Evolutionary conservation across 2,113 vertebrate genomes (phyloP), one percentile per base, ranked within the genome.

Genomic region (Stegostoma tigrinum): DNA sequence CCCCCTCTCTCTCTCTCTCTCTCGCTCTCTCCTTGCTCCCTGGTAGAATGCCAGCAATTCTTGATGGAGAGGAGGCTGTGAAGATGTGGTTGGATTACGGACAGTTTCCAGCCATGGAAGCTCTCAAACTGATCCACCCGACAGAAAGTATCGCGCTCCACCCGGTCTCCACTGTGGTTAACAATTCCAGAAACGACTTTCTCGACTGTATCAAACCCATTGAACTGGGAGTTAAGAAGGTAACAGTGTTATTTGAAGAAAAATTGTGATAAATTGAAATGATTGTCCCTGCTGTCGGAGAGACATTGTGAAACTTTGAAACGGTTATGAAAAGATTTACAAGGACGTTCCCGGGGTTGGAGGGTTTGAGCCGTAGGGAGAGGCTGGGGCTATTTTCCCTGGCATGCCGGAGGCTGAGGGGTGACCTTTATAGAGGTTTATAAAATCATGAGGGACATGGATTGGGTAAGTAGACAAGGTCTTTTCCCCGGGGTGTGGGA

Each of bases 31-130:
- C 21, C 19, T 27, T 38, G 21, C 24, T 7, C 3, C 96, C 3
- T 95, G 96, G 96, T 85, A 99, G 99, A 97, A 99, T 99, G 99
- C 99, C 99, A 61, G 99, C 99, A 0, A 97, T 99, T 96, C 97
- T 99, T 96, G 98, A 99, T 0, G 98, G 99, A 64, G 98, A 99
- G 0, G 99, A 99, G 14, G 98, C 99, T 66, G 97, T 99, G 95
- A 97, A 98, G 68, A 98, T 97, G 89, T 99, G 99, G 99, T 97
- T 99, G 75, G 97, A 99, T 97, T 99, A 98, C 23, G 98, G 98
- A 17, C 97, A 98, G 85, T 98, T 99, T 87, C 97, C 98, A 61
- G 97, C 97, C n/a, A 96, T 97, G 45, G 99, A 99, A 96, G 99
- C 99, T 0, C 83, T 99, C 94, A 98, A 98, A 95, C 96, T 99